A percentile compares a stretch with the other conserved stretches of the same genome.
Conservation (phyloP, 2,113 vertebrate species). For the Excalfactoria chinensis region DNA sequence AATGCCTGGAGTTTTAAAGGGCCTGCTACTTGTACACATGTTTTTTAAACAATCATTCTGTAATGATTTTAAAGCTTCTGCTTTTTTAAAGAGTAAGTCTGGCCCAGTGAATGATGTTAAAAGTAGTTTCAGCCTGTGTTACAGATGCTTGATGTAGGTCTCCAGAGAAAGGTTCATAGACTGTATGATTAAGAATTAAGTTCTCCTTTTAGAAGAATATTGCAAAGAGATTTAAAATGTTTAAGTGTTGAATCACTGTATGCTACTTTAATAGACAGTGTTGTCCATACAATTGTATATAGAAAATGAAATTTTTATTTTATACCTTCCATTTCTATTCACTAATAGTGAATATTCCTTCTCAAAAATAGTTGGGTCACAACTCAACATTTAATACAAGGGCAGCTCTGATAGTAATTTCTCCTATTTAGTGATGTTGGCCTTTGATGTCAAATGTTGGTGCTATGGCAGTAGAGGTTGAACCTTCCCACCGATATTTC, state of each 20-base stretch:
- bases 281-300: neutral
- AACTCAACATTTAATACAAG: neutral
- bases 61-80: slow-evolving; percentile 3
- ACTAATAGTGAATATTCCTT: neutral
- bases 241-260: neutral
- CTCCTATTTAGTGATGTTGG: neutral
- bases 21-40: neutral
- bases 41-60: neutral
- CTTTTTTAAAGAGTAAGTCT: slow-evolving; percentile 17
- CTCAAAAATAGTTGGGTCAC: neutral
- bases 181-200: slow-evolving; percentile 15
- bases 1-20: neutral
- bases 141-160: neutral
- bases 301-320: neutral
- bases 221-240: slow-evolving; percentile 24
- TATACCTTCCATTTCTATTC: neutral
- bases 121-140: slow-evolving; percentile 4
- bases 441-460: too few relatives aligned
- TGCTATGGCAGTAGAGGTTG: too few relatives aligned
- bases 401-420: neutral
- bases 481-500: too few relatives aligned
- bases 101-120: neutral
- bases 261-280: neutral
- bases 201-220: neutral
- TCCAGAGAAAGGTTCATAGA: neutral